Base-by-base conservation (phyloP, 2,113 vertebrate species). In the Limanda limanda region DNA sequence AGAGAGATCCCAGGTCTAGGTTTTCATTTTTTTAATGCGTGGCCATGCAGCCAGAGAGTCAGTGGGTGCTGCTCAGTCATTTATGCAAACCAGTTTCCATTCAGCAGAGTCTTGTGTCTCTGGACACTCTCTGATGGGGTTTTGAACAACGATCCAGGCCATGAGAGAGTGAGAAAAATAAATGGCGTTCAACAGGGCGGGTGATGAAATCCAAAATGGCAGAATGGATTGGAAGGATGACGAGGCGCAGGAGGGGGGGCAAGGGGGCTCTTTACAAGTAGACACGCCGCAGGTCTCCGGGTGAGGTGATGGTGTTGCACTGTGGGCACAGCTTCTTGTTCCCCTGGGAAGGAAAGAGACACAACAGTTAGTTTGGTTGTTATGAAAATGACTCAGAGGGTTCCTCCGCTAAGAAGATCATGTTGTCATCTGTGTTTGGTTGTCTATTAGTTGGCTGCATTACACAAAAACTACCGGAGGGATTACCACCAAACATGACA, bases 301-400 rank as follows among this genome's bases (percentile, higher is more conserved):
- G 98, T 8, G 98, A 97, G 3, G 98, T 99, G 96, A 99, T 99
- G 92, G 97, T 99, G 95, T 99, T 99, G 90, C 98, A 99, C 94
- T 99, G 98, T 61, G 98, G 98, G 91, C 98, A 99, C 56, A 99
- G 95, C 93, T 99, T 99, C 96, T 99, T 99, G 92, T 98, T 98
- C 77, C 98, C 98, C 98, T 99, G 94, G 51, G 87, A 85, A 15
- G 68, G 56, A 88, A 0, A 40, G 42, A 86, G 58, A 68, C 74
- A 78, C 74, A 0, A 27, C 0, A 12, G 59, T 86, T 60, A 86
- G 78, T 6, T 40, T 15, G 12, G 13, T 0, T 56, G 40, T 21
- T 31, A 3, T 17, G 18, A 21, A 54, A 21, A n/a, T 1, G 20
- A 54, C 8, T n/a, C 8, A 54, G 20, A 2, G 2, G 20, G 5